Base-by-base conservation (phyloP, 2,113 vertebrate genomes). In the Capreolus pygargus region DNA sequence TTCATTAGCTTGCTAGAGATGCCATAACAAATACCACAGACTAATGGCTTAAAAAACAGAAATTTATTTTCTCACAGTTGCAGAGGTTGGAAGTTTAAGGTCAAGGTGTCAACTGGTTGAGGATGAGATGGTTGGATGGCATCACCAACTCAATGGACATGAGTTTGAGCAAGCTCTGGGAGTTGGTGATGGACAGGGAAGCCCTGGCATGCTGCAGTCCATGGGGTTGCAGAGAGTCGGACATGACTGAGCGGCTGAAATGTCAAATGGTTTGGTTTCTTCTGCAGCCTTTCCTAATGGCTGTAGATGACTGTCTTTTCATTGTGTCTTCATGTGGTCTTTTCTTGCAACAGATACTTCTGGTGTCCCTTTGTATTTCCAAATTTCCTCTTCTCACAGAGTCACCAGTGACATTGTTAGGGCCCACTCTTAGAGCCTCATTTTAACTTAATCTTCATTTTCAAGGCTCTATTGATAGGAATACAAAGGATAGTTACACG, bases 221-320 rank as follows among this genome's bases (percentile, higher is more conserved):
- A 70, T 39, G 67, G 0, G 5, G 67, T 39, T 39, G 67, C 67
- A 70, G 67, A 21, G 19, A 70, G 67, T 70, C n/a, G 0, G 67
- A 23, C n/a, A 23, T 0, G 4, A 70, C 67, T 70, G n/a, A 70
- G n/a, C 1, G 1, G 39, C n/a, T 70, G 19, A 39, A 70, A 36
- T 55, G 19, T 89, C 8, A 0, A 11, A 15, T 61, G 12, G 23
- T 50, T 33, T 76, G 13, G 27, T 94, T 94, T 92, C n/a, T 85
- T 79, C 84, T 36, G 21, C 70, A 21, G 36, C 43, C 19, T 27
- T 33, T 58, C 61, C 50, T 8, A 4, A 64, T 45, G 64, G 7
- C 28, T n/a, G 25, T 21, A 57, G 27, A 58, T 54, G 5, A 10
- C 12, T 28, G 2, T 17, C 50, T 60, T 52, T 52, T 58, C n/a